Evolutionary conservation across 2,888 invertebrate species (phyloP), one percentile per base, ranked within the genome.

Genomic region (Apeira syringaria): DNA sequence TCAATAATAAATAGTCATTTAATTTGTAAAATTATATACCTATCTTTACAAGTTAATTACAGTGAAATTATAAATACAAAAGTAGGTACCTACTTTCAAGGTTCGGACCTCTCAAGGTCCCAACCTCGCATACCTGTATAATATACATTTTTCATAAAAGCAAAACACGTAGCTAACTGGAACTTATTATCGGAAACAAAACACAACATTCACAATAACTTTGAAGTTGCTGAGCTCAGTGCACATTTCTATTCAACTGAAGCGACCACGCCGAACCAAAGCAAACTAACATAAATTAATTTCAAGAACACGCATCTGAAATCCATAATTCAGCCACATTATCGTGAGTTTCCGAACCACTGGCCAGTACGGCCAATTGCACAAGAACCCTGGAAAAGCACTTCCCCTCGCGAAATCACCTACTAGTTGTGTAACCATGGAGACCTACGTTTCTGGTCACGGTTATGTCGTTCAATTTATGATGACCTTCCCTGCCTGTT

Each of bases 271-370:
- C 45, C 31, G 41, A 51, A 47, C 45, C 31, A 41, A 44, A 53
- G 33, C 41, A 37, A 56, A 56, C 50, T 39, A 47, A 44, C 51
- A 56, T 54, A 63, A 65, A 71, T 71, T 68, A 64, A 65, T 57
- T 64, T 60, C 45, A 53, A 57, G 56, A 58, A 48, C 51, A 55
- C 51, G 48, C 58, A 55, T 62, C 60, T 59, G 53, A 63, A 71
- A 70, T 76, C 64, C 73, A 76, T 79, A 76, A 79, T 74, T 79
- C 74, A 78, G 62, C 62, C 62, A 69, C 68, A 74, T 79, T 83
- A 85, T 84, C 82, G 67, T 50, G 59, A 70, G 74, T 78, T 85
- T 84, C 84, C 77, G 65, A 73, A 68, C 74, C 80, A 74, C 62
- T 82, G 79, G 59, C 49, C 65, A 68, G 44, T 26, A 15, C 35